These are phyloP conservation scores for Hypocryptadius cinnamomeus DNA, from an alignment of 2,113 vertebrate genomes.

Conservation along the genomic window DNA sequence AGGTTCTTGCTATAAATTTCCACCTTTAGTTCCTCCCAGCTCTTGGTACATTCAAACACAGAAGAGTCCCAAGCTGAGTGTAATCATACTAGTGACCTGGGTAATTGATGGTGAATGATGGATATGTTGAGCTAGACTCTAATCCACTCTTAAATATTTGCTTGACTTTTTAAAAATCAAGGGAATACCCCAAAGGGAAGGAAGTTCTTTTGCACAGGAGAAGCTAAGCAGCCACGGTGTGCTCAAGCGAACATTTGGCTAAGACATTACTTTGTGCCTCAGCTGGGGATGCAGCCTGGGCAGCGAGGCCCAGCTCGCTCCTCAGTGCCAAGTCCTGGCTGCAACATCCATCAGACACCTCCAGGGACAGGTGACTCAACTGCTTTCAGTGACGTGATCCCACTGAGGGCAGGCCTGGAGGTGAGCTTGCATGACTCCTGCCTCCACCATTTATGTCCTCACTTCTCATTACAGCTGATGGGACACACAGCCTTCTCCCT, in stretches of 20 bases:
- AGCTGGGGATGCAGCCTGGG: constrained; percentile 1
- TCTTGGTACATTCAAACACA: constrained; percentile 4
- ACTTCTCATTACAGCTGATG: not conserved
- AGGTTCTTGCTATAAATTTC: constrained; percentile 45
- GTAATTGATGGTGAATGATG: constrained; percentile 61
- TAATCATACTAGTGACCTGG: constrained; percentile 55
- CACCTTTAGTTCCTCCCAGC: constrained; percentile 15
- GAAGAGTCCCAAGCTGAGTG: not conserved
- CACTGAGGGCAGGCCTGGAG: not conserved
- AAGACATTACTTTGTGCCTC: constrained; percentile 1
- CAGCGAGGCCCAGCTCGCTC: not conserved
- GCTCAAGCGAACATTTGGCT: constrained; percentile 21
- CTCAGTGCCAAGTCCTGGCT: not conserved
- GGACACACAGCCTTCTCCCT: not conserved
- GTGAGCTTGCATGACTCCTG: not conserved
- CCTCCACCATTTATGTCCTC: not conserved
- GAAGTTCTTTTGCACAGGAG: constrained; percentile 35
- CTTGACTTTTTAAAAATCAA: constrained; percentile 45
- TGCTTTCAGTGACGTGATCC: not conserved
- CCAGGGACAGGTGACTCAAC: constrained; percentile 7
- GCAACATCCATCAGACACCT: constrained; percentile 3
- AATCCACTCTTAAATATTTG: constrained; percentile 63
- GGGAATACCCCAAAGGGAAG: constrained; percentile 52
- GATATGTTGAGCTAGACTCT: constrained; percentile 51
- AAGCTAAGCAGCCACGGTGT: not conserved